Evolutionary conservation across 1,140 invertebrate species (phyloP).

Genomic region (Caenorhabditis remanei): DNA sequence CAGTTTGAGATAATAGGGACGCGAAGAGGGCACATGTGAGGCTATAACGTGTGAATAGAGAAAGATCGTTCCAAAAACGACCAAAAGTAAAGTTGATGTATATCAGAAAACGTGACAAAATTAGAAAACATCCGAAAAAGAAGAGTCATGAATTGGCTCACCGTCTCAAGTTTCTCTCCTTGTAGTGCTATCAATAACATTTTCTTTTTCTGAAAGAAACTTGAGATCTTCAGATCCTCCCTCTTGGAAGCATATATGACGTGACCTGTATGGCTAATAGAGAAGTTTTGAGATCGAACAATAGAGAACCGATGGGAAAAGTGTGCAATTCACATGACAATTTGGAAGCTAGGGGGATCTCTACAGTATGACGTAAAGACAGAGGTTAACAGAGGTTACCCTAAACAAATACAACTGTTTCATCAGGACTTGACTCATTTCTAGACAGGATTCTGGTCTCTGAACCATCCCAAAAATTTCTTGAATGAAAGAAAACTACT

Average conservation of each 20-base stretch:
- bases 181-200: conserved; percentile 21
- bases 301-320: neutral
- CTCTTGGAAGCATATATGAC: neutral
- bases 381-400: too few species aligned
- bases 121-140: neutral
- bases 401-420: too few species aligned
- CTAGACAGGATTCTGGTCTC: too few species aligned
- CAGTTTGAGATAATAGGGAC: neutral
- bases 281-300: too few species aligned
- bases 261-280: neutral
- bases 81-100: neutral
- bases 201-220: conserved; percentile 3
- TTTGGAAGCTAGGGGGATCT: neutral
- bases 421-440: too few species aligned
- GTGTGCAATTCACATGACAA: neutral
- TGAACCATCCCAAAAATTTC: too few species aligned
- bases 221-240: conserved; percentile 8
- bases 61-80: neutral
- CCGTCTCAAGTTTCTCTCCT: conserved; percentile 5
- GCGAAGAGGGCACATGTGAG: neutral
- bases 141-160: neutral
- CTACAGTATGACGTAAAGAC: too few species aligned
- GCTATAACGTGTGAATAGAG: neutral
- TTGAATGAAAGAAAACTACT: too few species aligned
- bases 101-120: conserved; percentile 28